Conservation (phyloP, 37 sponge, comb jelly and placozoan genomes). For the Dysidea cf. avara region DNA sequence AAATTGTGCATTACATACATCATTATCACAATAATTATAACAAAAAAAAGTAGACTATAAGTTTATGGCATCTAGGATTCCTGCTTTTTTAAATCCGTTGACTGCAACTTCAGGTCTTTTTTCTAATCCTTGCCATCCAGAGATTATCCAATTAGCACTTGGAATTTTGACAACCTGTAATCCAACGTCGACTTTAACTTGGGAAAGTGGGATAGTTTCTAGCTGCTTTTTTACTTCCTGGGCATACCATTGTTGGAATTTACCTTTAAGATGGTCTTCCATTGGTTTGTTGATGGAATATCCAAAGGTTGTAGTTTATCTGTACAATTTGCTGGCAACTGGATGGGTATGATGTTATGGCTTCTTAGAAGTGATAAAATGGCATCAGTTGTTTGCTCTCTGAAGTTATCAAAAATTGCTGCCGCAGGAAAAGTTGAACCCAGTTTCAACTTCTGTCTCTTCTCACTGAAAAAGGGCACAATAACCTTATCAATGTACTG, state of each 20-base stretch:
- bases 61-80: constrained; percentile 15
- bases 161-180: not conserved
- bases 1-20: too few relatives aligned
- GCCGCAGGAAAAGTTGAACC: not conserved
- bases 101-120: constrained; percentile 23
- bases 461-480: not conserved
- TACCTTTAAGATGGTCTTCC: constrained; percentile 5
- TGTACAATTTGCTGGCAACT: constrained; percentile 23
- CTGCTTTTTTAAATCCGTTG: constrained; percentile 36
- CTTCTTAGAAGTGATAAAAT: not conserved
- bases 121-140: constrained; percentile 3
- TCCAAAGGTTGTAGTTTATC: constrained; percentile 24
- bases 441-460: not conserved
- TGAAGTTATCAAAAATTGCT: constrained; percentile 16
- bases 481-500: not conserved
- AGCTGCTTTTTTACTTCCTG: not conserved
- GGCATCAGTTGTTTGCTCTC: not conserved
- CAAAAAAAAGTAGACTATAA: not conserved
- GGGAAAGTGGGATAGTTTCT: not conserved
- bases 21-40: not conserved
- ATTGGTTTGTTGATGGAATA: constrained; percentile 16
- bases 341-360: not conserved
- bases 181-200: constrained; percentile 18
- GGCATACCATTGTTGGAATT: constrained; percentile 15
- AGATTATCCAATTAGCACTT: constrained; percentile 22